A percentile compares a stretch with the other conserved stretches of the same genome.
phyloP scores from a whole-genome alignment of 2,797 vertebrate genomes.

The Eulemur rubriventer region DNA sequence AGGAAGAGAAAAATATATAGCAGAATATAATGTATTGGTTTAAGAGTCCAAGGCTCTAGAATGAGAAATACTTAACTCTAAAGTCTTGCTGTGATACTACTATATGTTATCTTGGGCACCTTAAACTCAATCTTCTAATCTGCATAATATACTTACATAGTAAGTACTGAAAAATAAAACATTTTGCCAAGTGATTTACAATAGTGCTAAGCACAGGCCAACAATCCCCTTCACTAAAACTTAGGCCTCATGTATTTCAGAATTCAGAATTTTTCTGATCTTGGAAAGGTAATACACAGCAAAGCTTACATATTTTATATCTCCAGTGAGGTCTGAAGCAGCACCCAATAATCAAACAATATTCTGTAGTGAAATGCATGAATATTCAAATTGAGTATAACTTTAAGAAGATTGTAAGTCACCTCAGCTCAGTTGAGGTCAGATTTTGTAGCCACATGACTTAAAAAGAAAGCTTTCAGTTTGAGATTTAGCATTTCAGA shows the following conservation, averaged over 20 bases:
- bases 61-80: background rate
- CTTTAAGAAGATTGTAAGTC: background rate
- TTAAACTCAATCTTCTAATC: background rate
- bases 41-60: background rate
- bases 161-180: background rate
- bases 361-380: background rate
- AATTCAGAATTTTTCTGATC: background rate
- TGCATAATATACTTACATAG: background rate
- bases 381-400: background rate
- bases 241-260: background rate
- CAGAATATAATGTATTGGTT: background rate
- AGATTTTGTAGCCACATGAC: background rate
- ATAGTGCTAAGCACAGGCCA: background rate
- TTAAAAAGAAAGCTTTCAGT: slow-evolving; percentile 14
- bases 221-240: background rate
- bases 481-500: slow-evolving; percentile 6
- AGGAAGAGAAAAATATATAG: background rate
- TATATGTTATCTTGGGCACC: background rate
- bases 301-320: background rate
- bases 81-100: background rate
- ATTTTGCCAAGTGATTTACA: background rate
- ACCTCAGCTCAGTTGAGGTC: background rate
- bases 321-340: background rate
- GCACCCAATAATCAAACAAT: background rate
- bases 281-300: background rate